Conservation (phyloP, 2,888 invertebrate genomes). For the Crioceris asparagi region DNA sequence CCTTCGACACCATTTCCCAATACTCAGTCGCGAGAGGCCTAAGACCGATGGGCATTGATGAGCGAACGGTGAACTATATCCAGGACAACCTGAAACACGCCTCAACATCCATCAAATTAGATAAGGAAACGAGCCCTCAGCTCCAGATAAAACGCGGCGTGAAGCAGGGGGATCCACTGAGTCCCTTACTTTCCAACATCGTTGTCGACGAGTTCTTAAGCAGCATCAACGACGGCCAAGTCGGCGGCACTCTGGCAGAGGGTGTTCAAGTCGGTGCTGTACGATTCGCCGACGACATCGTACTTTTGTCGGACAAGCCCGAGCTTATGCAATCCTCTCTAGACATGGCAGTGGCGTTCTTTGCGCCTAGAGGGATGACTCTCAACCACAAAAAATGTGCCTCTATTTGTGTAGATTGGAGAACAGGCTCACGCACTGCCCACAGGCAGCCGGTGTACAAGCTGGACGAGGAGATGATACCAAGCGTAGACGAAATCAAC, state of each 20-base stretch:
- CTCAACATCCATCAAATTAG: slow-evolving; percentile 12
- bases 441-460: no score
- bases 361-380: slow-evolving; percentile 12
- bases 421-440: no score
- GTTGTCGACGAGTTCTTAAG: slow-evolving; percentile 23
- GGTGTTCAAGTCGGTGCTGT: slow-evolving; percentile 6
- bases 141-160: slow-evolving; percentile 27
- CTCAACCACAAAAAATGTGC: slow-evolving; percentile 16
- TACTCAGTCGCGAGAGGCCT: slow-evolving; percentile 14
- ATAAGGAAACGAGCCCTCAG: neutral
- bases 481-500: slow-evolving; percentile 6
- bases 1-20: slow-evolving; percentile 19
- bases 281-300: slow-evolving; percentile 20
- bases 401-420: no score
- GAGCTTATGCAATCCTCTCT: neutral
- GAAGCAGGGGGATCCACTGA: slow-evolving; percentile 35
- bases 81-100: slow-evolving; percentile 2
- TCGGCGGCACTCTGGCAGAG: neutral
- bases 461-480: slow-evolving; percentile 8
- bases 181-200: slow-evolving; percentile 23
- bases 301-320: slow-evolving; percentile 9
- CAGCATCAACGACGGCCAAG: neutral
- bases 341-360: slow-evolving; percentile 6
- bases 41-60: slow-evolving; percentile 8
- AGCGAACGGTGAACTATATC: neutral